Evolutionary conservation across 2,888 invertebrate species (phyloP).

Genomic region (Drosophila imparisetae): DNA sequence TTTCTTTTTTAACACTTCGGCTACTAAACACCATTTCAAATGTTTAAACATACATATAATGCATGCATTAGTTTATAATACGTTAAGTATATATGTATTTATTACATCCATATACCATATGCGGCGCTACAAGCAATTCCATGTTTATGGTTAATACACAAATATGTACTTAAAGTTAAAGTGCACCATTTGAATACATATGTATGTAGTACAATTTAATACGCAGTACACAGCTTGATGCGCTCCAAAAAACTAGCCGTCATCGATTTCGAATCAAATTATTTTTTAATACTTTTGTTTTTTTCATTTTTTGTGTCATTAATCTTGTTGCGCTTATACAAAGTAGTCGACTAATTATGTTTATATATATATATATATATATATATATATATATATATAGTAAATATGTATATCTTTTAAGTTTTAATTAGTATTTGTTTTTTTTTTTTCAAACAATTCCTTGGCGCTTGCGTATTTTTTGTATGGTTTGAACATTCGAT

Average conservation of each 20-base stretch:
- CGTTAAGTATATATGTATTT: conserved; percentile 18
- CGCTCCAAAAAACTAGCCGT: conserved; percentile 38
- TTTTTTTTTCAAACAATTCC: conserved; percentile 79
- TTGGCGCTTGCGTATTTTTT: conserved; percentile 78
- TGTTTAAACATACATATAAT: conserved; percentile 37
- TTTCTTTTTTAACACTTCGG: conserved; percentile 17
- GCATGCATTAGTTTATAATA: conserved; percentile 31
- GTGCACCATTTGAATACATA: conserved; percentile 16
- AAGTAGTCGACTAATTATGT: conserved; percentile 51
- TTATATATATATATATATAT: conserved; percentile 19
- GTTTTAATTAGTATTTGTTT: conserved; percentile 38
- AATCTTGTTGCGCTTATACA: conserved; percentile 47
- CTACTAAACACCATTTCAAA: conserved; percentile 32
- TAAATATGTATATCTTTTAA: conserved; percentile 27
- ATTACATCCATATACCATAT: conserved; percentile 8
- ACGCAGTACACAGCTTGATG: conserved; percentile 29
- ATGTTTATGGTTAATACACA: conserved; percentile 17
- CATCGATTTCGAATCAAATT: conserved; percentile 24
- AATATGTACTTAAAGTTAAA: conserved; percentile 15
- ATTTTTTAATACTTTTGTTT: conserved; percentile 56
- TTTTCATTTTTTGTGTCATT: conserved; percentile 12
- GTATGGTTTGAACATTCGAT: conserved; percentile 59
- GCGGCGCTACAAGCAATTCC: conserved; percentile 22
- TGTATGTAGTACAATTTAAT: neutral
- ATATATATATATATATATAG: conserved; percentile 18